Conservation (phyloP, 2,113 vertebrate genomes). For the Ciconia maguari region DNA sequence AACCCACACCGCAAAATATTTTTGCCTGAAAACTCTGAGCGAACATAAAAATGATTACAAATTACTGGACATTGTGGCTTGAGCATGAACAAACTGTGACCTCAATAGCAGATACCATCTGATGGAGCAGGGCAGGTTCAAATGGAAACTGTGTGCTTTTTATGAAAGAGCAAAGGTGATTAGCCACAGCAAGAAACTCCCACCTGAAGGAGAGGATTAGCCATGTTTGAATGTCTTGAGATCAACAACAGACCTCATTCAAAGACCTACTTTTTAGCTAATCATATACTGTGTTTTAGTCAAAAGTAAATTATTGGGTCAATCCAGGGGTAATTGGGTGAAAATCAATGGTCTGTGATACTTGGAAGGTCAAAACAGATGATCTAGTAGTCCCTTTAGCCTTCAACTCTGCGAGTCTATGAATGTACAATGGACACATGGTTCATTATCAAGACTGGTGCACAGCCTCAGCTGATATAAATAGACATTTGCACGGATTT, state of each 20-base stretch:
- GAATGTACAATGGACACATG: not conserved
- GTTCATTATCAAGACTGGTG: slow-evolving; percentile 9
- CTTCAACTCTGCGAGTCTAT: not conserved
- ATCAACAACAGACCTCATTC: not conserved
- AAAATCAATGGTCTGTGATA: slow-evolving; percentile 1
- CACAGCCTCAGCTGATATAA: not conserved
- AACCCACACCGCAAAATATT: not conserved
- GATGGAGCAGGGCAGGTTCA: not conserved
- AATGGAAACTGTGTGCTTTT: not conserved
- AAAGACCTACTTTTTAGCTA: not conserved
- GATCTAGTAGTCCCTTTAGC: not conserved
- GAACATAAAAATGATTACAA: not conserved
- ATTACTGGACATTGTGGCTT: not conserved
- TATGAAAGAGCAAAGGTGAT: not conserved
- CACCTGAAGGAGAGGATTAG: not conserved
- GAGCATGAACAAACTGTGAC: not conserved
- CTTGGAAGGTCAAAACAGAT: slow-evolving; percentile 18
- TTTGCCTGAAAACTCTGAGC: not conserved
- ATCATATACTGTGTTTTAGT: not conserved
- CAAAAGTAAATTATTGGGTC: not conserved
- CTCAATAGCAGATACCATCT: not conserved
- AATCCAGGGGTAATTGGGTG: not conserved
- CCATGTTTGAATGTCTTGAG: not conserved
- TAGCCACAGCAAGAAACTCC: not conserved
- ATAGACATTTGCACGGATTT: slow-evolving; percentile 31